Percentiles rank a stretch among this genome's conserved stretches.
These are phyloP conservation scores for Drosophila stalkeri DNA, from an alignment of 2,888 invertebrate genomes.

Conservation along the genomic window DNA sequence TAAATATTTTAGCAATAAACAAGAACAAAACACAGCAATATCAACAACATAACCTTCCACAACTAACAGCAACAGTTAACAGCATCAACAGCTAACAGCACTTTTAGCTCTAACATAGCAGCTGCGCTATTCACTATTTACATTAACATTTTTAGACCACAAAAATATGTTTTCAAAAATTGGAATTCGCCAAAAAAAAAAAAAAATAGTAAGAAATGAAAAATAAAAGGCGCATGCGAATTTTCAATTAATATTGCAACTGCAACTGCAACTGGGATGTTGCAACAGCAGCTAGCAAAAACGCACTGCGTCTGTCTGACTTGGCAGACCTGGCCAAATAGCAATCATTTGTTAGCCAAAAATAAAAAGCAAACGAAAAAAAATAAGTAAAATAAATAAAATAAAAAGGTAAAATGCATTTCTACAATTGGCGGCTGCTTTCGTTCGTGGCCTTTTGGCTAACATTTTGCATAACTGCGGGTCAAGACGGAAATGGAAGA, in stretches of 20 bases:
- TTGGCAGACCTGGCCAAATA: conserved; percentile 56
- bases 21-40: background rate
- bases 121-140: background rate
- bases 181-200: background rate
- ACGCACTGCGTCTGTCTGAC: conserved; percentile 58
- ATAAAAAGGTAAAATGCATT: conserved; percentile 35
- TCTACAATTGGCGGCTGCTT: conserved; percentile 66
- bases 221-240: conserved; percentile 45
- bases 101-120: conserved; percentile 28
- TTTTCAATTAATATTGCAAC: conserved; percentile 65
- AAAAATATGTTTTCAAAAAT: conserved; percentile 1
- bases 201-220: background rate
- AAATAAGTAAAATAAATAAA: background rate
- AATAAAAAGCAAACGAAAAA: conserved; percentile 26
- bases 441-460: conserved; percentile 76
- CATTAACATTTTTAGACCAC: conserved; percentile 65
- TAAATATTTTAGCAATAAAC: no score
- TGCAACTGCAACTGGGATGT: conserved; percentile 30
- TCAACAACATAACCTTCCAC: background rate
- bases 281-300: conserved; percentile 36
- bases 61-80: background rate
- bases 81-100: conserved; percentile 8
- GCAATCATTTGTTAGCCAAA: conserved; percentile 75
- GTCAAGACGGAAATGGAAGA: conserved; percentile 79
- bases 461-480: conserved; percentile 79